phyloP scores from a whole-genome alignment of 30 jellyfish, hydroid and myxozoan species.

The Aurelia sp. region DNA sequence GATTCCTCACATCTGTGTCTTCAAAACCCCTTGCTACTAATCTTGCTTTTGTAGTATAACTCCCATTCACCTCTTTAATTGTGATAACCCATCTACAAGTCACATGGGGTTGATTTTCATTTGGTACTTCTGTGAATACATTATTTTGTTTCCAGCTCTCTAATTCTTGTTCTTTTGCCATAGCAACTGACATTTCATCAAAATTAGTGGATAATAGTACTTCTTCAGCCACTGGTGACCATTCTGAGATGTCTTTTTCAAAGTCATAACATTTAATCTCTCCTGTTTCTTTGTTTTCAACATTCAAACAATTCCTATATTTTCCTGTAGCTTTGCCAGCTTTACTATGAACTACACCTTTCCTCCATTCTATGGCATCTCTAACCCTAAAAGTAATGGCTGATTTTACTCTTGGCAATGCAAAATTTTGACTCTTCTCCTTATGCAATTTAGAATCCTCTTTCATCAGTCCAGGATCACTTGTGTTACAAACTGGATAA shows the following conservation, averaged over 20 bases:
- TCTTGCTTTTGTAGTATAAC: slow-evolving; percentile 27
- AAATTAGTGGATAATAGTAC: neutral
- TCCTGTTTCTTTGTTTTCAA: too few relatives aligned
- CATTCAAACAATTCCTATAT: neutral
- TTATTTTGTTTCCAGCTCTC: slow-evolving; percentile 24
- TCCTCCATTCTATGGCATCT: slow-evolving; percentile 43
- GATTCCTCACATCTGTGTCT: slow-evolving; percentile 25
- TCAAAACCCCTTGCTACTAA: slow-evolving; percentile 54
- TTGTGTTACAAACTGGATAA: too few relatives aligned
- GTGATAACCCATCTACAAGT: slow-evolving; percentile 30
- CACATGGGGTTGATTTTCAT: slow-evolving; percentile 25
- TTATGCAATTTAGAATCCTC: too few relatives aligned
- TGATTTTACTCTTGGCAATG: neutral
- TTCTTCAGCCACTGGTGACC: neutral
- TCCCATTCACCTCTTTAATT: neutral
- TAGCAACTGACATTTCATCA: neutral
- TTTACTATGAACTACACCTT: slow-evolving; percentile 41
- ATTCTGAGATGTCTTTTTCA: too few relatives aligned
- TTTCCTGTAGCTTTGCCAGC: slow-evolving; percentile 56
- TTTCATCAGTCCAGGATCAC: too few relatives aligned
- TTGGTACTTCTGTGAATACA: slow-evolving; percentile 42
- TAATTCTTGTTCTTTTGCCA: slow-evolving; percentile 29
- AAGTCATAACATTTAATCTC: too few relatives aligned
- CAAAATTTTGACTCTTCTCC: too few relatives aligned
- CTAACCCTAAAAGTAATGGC: slow-evolving; percentile 16